Conservation (phyloP, 2,797 vertebrate genomes). For the Rachycentron canadum region DNA sequence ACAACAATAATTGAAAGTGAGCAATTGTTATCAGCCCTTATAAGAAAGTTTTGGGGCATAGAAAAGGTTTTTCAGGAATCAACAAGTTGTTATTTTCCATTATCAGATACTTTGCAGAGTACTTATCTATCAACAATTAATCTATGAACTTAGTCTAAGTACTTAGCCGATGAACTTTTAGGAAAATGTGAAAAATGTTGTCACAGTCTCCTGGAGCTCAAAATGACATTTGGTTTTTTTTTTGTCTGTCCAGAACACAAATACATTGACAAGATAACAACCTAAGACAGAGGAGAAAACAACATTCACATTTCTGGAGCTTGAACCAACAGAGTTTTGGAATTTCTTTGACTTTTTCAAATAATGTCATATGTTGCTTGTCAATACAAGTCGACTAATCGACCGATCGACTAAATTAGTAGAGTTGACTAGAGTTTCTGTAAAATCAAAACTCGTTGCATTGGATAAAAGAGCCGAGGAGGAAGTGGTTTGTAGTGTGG, state of each 20-base stretch:
- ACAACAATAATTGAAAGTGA: background rate
- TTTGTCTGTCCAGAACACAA: background rate
- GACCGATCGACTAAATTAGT: background rate
- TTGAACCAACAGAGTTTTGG: background rate
- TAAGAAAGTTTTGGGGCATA: background rate
- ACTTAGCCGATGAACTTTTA: background rate
- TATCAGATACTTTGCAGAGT: background rate
- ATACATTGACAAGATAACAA: rapidly evolving
- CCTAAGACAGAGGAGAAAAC: background rate
- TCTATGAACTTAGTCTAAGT: too few relatives aligned
- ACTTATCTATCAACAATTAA: background rate
- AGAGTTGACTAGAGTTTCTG: too few relatives aligned
- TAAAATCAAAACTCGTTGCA: background rate
- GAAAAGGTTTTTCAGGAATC: too few relatives aligned
- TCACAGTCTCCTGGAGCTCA: background rate
- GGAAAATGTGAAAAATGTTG: background rate
- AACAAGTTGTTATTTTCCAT: background rate
- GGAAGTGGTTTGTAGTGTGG: conserved; percentile 13
- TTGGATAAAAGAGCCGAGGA: background rate
- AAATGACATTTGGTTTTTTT: background rate
- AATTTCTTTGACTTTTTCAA: background rate
- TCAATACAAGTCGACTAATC: background rate
- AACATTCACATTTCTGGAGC: background rate
- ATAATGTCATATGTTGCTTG: background rate
- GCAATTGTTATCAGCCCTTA: background rate